These are phyloP conservation scores for Acropternis orthonyx DNA, from an alignment of 2,797 vertebrate genomes.

Conservation along the genomic window DNA sequence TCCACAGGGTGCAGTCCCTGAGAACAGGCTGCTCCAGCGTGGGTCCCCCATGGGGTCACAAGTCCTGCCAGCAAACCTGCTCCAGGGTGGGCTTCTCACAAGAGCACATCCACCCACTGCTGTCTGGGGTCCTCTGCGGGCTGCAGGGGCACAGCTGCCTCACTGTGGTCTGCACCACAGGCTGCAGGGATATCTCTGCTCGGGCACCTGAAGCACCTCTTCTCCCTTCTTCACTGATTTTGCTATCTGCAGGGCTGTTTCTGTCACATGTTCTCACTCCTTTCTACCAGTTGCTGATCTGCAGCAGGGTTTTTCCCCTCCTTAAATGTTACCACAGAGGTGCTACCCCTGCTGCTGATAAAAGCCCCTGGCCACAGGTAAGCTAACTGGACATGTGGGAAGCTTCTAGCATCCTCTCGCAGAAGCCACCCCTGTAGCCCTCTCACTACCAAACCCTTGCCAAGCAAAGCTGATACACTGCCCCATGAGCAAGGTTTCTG, in stretches of 20 bases:
- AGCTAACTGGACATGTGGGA: not conserved
- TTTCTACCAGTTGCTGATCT: not conserved
- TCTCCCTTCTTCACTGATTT: not conserved
- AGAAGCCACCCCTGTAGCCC: not conserved
- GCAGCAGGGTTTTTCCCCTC: not conserved
- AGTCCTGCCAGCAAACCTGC: not conserved
- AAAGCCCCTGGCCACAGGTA: not conserved
- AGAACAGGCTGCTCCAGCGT: not conserved
- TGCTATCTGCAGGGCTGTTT: not conserved
- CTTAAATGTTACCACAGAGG: not conserved
- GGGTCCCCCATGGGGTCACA: not conserved
- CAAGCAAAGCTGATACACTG: not conserved
- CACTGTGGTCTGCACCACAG: not conserved
- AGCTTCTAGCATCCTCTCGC: not conserved
- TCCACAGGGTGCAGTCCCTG: not conserved
- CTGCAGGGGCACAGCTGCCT: not conserved
- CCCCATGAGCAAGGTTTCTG: accelerated
- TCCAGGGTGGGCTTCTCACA: accelerated
- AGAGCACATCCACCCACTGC: too few species aligned
- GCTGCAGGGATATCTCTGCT: not conserved
- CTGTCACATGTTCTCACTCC: not conserved
- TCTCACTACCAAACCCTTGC: not conserved
- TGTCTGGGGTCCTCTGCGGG: accelerated
- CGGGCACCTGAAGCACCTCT: not conserved
- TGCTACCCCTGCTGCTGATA: accelerated